Evolutionary conservation across 2,113 vertebrate species (phyloP).

Genomic region (Anoplopoma fimbria): DNA sequence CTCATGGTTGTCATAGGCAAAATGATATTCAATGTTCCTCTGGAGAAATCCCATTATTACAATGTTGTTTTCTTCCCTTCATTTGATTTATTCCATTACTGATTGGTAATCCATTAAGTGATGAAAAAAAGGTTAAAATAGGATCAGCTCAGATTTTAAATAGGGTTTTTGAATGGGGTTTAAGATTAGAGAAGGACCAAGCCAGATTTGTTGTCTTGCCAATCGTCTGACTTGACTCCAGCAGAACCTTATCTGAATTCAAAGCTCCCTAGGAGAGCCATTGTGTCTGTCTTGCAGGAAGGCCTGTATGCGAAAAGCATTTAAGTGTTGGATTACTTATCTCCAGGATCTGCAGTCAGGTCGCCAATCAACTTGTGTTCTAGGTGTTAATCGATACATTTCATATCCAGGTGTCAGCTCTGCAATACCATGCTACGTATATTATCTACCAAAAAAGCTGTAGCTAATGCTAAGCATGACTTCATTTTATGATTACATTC

Average conservation of each 20-base stretch:
- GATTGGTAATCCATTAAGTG: not conserved
- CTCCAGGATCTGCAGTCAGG: conserved; percentile 31
- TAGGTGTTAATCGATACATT: conserved; percentile 36
- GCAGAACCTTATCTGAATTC: conserved; percentile 57
- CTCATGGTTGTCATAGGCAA: not conserved
- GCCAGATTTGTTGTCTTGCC: conserved; percentile 63
- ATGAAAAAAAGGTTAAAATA: not conserved
- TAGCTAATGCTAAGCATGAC: not conserved
- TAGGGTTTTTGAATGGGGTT: conserved; percentile 33
- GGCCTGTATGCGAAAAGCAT: conserved; percentile 37
- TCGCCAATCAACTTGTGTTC: conserved; percentile 41
- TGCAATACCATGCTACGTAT: not conserved
- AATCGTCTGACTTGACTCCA: conserved; percentile 57
- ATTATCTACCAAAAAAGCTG: not conserved
- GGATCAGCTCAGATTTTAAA: conserved; percentile 39
- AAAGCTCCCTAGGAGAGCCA: conserved; percentile 48
- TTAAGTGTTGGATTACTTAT: conserved; percentile 47
- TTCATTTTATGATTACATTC: not conserved
- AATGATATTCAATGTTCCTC: conserved; percentile 9
- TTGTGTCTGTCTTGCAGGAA: conserved; percentile 47
- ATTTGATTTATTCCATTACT: conserved; percentile 19
- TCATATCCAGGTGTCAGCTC: conserved; percentile 9
- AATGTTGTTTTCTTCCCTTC: not conserved
- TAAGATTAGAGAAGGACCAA: conserved; percentile 42
- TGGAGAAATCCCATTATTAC: conserved; percentile 1